These are phyloP conservation scores for Nesogale talazaci DNA, from an alignment of 2,113 vertebrate genomes.

Conservation along the genomic window DNA sequence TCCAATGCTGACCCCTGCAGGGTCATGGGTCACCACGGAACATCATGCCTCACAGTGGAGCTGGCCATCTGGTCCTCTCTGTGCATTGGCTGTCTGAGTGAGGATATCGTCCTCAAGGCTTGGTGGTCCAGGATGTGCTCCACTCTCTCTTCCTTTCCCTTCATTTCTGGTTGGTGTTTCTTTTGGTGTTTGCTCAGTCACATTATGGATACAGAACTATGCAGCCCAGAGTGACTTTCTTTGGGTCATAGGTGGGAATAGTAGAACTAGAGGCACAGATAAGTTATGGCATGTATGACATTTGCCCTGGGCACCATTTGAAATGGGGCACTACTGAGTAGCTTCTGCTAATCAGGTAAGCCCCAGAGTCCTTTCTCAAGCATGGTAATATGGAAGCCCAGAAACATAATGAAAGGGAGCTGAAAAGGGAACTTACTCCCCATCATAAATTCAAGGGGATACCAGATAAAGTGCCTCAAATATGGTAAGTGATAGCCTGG, in stretches of 20 bases:
- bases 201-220: constrained; percentile 40
- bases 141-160: no score
- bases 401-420: background rate
- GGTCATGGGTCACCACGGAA: no score
- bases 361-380: background rate
- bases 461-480: background rate
- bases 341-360: background rate
- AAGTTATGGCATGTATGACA: background rate
- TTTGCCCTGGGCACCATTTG: background rate
- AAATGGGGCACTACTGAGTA: background rate
- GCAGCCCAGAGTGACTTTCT: background rate
- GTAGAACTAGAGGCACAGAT: background rate
- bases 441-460: background rate
- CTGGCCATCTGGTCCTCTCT: no score
- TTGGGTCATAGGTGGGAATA: background rate
- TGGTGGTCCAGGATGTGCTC: no score
- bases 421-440: background rate
- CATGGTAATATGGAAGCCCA: background rate
- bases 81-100: no score
- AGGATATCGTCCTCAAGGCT: no score
- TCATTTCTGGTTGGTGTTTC: background rate
- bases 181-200: background rate
- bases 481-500: background rate
- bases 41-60: no score
- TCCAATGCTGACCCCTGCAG: no score